Conservation (phyloP, 2,888 invertebrate genomes). For the Apomyelois bistriatella region DNA sequence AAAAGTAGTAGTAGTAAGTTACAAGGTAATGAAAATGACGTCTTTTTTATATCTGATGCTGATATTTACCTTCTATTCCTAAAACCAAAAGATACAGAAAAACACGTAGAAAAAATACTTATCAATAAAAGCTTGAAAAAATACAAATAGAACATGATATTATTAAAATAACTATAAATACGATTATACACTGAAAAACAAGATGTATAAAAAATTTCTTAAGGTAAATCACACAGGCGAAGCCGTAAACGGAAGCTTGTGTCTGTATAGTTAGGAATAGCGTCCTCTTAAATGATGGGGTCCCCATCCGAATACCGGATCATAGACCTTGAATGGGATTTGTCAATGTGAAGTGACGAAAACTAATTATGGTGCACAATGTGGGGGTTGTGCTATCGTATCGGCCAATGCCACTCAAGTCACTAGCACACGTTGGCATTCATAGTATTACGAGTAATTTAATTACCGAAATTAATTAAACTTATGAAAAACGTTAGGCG, state of each 20-base stretch:
- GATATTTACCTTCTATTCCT: too few species aligned
- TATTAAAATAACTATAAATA: too few species aligned
- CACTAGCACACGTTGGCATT: not conserved
- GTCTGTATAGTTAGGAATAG: conserved; percentile 18
- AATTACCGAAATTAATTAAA: not conserved
- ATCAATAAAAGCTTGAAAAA: too few species aligned
- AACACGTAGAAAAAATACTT: too few species aligned
- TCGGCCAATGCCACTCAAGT: conserved; percentile 35
- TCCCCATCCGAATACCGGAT: conserved; percentile 42
- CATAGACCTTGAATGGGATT: conserved; percentile 64
- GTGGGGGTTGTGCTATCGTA: conserved; percentile 55
- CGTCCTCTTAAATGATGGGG: conserved; percentile 58
- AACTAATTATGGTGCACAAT: conserved; percentile 76
- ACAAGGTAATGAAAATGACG: too few species aligned
- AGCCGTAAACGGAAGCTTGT: not conserved
- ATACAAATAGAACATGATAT: too few species aligned
- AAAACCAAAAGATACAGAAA: too few species aligned
- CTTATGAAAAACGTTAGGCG: not conserved
- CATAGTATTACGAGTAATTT: not conserved
- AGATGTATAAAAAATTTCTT: not conserved
- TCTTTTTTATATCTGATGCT: too few species aligned
- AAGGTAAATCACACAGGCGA: not conserved
- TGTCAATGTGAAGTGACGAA: conserved; percentile 78
- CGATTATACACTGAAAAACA: too few species aligned
- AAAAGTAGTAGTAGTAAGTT: too few species aligned